Percentiles rank a stretch among this genome's conserved stretches.
These are phyloP conservation scores for Micrasema minimum DNA, from an alignment of 1,140 invertebrate species.

Conservation along the genomic window DNA sequence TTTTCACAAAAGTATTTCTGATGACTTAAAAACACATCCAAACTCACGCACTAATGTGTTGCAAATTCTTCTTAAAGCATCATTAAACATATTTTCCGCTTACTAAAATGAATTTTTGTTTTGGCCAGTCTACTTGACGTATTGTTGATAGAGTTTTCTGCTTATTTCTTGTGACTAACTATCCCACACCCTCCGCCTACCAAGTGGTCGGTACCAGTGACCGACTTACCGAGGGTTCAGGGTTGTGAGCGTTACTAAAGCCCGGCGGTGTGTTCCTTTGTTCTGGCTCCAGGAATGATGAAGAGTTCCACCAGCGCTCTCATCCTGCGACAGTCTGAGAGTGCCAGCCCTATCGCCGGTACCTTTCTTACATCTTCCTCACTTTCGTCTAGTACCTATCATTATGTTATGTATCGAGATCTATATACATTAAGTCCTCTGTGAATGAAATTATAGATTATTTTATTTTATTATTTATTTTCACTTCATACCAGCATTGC, in stretches of 20 bases:
- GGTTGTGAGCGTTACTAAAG: constrained; percentile 9
- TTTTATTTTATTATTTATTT: constrained; percentile 7
- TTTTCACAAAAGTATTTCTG: too few species aligned
- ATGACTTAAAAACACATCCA: too few species aligned
- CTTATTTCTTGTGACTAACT: too few species aligned
- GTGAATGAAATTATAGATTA: background rate
- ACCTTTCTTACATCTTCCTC: constrained; percentile 55
- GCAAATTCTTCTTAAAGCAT: too few species aligned
- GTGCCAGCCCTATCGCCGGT: constrained; percentile 67
- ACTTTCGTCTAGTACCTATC: constrained; percentile 49
- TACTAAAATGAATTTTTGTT: too few species aligned
- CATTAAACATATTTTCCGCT: too few species aligned
- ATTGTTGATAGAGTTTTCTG: too few species aligned
- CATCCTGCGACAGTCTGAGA: constrained; percentile 67
- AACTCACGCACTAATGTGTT: too few species aligned
- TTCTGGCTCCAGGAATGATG: constrained; percentile 56
- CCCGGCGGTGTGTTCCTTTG: constrained; percentile 32
- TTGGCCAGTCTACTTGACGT: too few species aligned
- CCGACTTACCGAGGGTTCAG: background rate
- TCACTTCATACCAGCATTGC: background rate
- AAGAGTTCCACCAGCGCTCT: constrained; percentile 68
- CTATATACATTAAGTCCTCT: background rate
- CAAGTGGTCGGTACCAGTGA: too few species aligned
- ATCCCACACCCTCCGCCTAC: too few species aligned
- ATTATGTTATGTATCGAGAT: background rate